Conservation (phyloP, 1,140 invertebrate genomes). For the Leptopilina clavipes region DNA sequence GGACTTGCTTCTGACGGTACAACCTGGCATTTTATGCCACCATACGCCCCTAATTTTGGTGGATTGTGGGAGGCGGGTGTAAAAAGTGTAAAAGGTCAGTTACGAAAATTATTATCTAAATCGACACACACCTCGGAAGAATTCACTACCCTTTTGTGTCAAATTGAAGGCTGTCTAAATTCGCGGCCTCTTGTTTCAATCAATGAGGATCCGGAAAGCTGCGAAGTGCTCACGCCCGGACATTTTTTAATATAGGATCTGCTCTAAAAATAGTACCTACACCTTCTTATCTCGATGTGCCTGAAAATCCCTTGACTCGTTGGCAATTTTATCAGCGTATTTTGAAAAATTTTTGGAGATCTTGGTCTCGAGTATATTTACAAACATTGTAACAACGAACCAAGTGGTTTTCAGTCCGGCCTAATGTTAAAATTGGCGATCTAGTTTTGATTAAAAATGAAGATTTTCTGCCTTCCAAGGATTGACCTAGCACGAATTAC, state of each 20-base stretch:
- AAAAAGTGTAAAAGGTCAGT: conserved; percentile 41
- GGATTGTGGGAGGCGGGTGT: conserved; percentile 39
- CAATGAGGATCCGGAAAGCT: conserved; percentile 34
- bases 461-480: not conserved
- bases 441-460: conserved; percentile 5
- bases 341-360: conserved; percentile 33
- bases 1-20: conserved; percentile 37
- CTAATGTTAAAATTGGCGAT: not conserved
- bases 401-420: not conserved
- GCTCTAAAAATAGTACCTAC: conserved; percentile 40
- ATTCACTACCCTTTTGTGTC: conserved; percentile 44
- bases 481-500: not conserved
- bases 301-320: conserved; percentile 26
- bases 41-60: conserved; percentile 33
- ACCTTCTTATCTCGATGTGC: not conserved
- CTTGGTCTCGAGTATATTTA: conserved; percentile 26
- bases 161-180: conserved; percentile 53
- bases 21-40: conserved; percentile 53
- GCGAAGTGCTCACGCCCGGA: conserved; percentile 44
- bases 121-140: conserved; percentile 46
- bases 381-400: conserved; percentile 7
- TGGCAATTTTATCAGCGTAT: conserved; percentile 22
- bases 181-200: conserved; percentile 46
- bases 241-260: conserved; percentile 57
- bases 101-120: conserved; percentile 41